phyloP scores from a whole-genome alignment of 2,797 vertebrate species.

The Bryconaethiops microstoma region DNA sequence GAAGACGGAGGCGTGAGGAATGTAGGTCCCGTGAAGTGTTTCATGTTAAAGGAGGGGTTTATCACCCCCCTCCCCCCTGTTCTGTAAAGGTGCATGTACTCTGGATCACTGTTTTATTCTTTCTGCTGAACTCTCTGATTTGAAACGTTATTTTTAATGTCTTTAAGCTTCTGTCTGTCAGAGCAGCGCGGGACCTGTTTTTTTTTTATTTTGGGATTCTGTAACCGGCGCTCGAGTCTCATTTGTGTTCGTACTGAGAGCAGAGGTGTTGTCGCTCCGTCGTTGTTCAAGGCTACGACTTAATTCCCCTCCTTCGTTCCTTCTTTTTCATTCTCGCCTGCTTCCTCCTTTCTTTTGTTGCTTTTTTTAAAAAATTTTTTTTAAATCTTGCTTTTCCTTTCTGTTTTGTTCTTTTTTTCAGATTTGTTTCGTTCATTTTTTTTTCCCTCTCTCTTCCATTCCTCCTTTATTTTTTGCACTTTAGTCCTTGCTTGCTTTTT shows the following conservation, averaged over 20 bases:
- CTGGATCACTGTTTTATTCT: slow-evolving; percentile 58
- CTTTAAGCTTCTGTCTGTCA: slow-evolving; percentile 65
- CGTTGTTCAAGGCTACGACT: slow-evolving; percentile 50
- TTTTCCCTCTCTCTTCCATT: background rate
- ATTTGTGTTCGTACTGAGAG: slow-evolving; percentile 63
- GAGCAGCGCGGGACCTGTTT: slow-evolving; percentile 54
- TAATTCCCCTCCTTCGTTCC: background rate
- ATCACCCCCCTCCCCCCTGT: slow-evolving; percentile 69
- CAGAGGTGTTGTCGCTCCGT: slow-evolving; percentile 75
- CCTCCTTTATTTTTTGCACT: too few relatives aligned
- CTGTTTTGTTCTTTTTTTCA: background rate
- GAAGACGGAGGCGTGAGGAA: slow-evolving; percentile 68
- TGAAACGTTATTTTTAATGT: slow-evolving; percentile 62
- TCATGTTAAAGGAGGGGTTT: slow-evolving; percentile 58
- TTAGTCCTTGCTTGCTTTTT: too few relatives aligned
- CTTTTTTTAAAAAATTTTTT: too few relatives aligned
- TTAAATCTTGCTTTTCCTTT: too few relatives aligned
- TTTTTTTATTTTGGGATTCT: slow-evolving; percentile 53
- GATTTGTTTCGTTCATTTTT: too few relatives aligned
- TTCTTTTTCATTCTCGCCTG: background rate
- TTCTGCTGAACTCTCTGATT: slow-evolving; percentile 67
- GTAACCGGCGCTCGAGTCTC: slow-evolving; percentile 64
- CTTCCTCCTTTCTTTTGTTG: too few relatives aligned
- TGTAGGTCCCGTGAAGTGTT: slow-evolving; percentile 59
- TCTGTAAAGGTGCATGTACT: slow-evolving; percentile 65